Evolutionary conservation across 2,113 vertebrate species (phyloP).

Genomic region (Leiothrix lutea): DNA sequence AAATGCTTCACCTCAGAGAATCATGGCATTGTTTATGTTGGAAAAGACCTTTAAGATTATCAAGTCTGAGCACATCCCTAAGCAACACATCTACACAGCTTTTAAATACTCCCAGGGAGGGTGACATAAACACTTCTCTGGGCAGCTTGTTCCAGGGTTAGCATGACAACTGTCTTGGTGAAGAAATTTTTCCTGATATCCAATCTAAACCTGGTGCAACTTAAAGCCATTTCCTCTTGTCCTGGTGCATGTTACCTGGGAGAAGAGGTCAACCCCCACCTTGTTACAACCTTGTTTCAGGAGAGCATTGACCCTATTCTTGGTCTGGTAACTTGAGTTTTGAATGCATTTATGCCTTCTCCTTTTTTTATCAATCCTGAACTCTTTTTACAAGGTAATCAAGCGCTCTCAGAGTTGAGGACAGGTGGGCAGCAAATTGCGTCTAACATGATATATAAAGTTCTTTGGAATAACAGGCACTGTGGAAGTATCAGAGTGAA

Average conservation of each 20-base stretch:
- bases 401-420: not conserved
- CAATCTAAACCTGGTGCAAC: not conserved
- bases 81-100: not conserved
- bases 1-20: not conserved
- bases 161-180: not conserved
- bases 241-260: not conserved
- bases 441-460: not conserved
- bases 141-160: not conserved
- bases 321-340: not conserved
- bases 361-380: not conserved
- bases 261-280: not conserved
- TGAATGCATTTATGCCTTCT: not conserved
- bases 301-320: not conserved
- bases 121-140: not conserved
- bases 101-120: not conserved
- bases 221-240: not conserved
- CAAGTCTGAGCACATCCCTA: not conserved
- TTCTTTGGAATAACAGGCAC: not conserved
- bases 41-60: not conserved
- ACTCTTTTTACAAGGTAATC: not conserved
- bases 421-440: not conserved
- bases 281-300: rapidly evolving
- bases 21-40: not conserved
- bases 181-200: not conserved
- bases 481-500: not conserved